A percentile compares a stretch with the other conserved stretches of the same genome.
Conservation (phyloP, 1,140 invertebrate genomes). For the Arctopsyche grandis region DNA sequence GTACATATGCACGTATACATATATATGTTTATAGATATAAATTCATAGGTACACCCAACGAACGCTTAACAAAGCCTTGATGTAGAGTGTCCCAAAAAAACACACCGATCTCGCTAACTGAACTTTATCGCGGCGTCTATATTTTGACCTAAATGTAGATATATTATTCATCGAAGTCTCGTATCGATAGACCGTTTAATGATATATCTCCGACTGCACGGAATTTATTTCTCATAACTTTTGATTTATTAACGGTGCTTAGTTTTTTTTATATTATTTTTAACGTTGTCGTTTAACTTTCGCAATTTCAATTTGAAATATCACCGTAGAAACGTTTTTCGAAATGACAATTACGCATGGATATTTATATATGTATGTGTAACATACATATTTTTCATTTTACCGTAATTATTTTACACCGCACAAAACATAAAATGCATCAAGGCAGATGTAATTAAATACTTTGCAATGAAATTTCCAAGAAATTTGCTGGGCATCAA, state of each 20-base stretch:
- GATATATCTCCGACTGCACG: slow-evolving; percentile 10
- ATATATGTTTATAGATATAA: background rate
- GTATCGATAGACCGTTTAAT: slow-evolving; percentile 17
- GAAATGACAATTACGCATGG: background rate
- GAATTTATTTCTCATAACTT: slow-evolving; percentile 22
- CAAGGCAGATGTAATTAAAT: too few species aligned
- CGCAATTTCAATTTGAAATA: background rate
- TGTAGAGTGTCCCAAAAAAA: background rate
- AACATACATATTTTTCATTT: background rate
- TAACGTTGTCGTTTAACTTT: background rate
- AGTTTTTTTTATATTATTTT: background rate
- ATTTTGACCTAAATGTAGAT: background rate
- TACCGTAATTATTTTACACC: too few species aligned
- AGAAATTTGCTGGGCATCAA: too few species aligned
- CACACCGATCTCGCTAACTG: background rate
- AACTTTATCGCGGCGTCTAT: slow-evolving; percentile 3
- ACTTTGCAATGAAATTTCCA: too few species aligned
- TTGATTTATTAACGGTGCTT: slow-evolving; percentile 4
- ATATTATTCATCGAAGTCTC: slow-evolving; percentile 17
- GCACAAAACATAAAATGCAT: too few species aligned
- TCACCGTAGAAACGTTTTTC: background rate
- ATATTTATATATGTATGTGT: background rate
- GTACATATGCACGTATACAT: background rate
- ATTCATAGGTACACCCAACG: background rate
- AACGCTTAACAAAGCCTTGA: background rate